Conservation (phyloP, 92 coral and sea anemone species). For the Hydrozoanthus gracilis region DNA sequence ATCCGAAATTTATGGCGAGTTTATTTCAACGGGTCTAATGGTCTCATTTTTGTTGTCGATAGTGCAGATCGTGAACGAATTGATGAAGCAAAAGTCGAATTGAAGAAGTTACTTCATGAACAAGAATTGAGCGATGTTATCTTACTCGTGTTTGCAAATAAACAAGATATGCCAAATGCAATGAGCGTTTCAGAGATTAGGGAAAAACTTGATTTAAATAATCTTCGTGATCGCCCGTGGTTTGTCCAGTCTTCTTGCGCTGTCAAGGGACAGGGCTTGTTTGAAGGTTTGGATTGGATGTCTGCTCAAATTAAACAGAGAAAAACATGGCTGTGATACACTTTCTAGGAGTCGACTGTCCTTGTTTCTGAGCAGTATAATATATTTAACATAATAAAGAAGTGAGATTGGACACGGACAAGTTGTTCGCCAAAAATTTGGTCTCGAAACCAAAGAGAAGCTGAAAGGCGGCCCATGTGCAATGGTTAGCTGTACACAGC, state of each 20-base stretch:
- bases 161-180: conserved; percentile 92
- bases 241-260: conserved; percentile 96
- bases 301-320: conserved; percentile 83
- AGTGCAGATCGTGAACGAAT: conserved; percentile 93
- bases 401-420: no score
- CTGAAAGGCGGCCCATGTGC: no score
- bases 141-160: conserved; percentile 91
- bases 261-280: conserved; percentile 90
- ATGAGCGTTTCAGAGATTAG: conserved; percentile 90
- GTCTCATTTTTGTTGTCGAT: conserved; percentile 91
- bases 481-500: no score
- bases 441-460: no score
- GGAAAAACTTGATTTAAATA: conserved; percentile 84
- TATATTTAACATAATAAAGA: no score
- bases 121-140: conserved; percentile 83
- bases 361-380: no score
- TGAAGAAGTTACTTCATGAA: conserved; percentile 81
- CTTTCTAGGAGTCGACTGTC: no score
- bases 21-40: conserved; percentile 91
- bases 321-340: conserved; percentile 71
- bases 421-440: no score
- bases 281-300: conserved; percentile 95
- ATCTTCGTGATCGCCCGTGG: conserved; percentile 85
- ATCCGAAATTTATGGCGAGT: conserved; percentile 95
- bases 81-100: conserved; percentile 78